A percentile compares a stretch with the other conserved stretches of the same genome.
Conservation (phyloP, 2,888 invertebrate genomes). For the Megalurothrips usitatus region DNA sequence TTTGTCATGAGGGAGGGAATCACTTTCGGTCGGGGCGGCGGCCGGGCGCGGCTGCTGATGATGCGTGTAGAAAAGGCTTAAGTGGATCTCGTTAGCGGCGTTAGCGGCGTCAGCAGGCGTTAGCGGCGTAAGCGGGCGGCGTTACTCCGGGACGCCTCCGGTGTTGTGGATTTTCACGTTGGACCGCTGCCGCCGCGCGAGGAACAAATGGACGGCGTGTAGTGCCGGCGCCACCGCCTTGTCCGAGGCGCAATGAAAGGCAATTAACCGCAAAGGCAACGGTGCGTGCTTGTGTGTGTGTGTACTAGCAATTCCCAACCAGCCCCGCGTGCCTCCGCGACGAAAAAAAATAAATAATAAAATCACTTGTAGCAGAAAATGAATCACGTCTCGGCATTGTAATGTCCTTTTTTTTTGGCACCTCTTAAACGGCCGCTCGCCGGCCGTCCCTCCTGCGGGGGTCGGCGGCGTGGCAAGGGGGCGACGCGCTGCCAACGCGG, state of each 20-base stretch:
- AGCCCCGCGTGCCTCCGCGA: too few relatives aligned
- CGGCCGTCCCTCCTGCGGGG: background rate
- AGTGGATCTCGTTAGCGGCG: background rate
- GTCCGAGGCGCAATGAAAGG: too few relatives aligned
- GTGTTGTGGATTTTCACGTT: constrained; percentile 18
- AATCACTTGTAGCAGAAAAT: background rate
- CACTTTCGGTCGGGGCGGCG: background rate
- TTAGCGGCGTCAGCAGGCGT: background rate
- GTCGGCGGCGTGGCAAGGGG: background rate
- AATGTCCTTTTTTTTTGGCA: too few relatives aligned
- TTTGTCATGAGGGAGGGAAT: background rate
- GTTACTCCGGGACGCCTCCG: constrained; percentile 6
- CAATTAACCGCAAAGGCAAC: too few relatives aligned
- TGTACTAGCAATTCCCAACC: too few relatives aligned
- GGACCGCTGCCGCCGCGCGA: background rate
- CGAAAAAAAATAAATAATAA: too few relatives aligned
- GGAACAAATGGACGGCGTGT: background rate
- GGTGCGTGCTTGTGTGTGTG: too few relatives aligned
- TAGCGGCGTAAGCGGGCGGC: too few relatives aligned
- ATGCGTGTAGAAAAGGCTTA: background rate
- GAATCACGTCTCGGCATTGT: background rate
- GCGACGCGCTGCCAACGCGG: background rate
- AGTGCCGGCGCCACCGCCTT: too few relatives aligned
- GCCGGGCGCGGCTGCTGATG: background rate
- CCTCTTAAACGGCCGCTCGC: background rate